phyloP scores from a whole-genome alignment of 2,888 invertebrate species.

The Eupithecia subfuscata region DNA sequence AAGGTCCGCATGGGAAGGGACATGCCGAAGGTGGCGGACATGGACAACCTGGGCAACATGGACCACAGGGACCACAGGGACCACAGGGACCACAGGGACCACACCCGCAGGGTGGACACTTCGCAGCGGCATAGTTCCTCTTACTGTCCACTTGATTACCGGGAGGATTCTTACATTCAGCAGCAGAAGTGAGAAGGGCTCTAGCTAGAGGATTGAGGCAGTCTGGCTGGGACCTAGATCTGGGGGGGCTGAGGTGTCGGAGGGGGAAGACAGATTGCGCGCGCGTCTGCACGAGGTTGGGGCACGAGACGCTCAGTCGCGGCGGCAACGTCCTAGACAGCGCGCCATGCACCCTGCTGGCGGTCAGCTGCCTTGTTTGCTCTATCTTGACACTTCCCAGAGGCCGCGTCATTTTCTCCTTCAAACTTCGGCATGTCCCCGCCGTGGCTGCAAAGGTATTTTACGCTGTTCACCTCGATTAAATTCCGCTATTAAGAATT shows the following conservation, averaged over 20 bases:
- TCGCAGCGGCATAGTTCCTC: neutral
- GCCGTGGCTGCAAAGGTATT: slow-evolving; percentile 72
- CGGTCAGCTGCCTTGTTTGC: slow-evolving; percentile 48
- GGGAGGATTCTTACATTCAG: slow-evolving; percentile 30
- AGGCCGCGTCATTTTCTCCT: slow-evolving; percentile 50
- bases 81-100: neutral
- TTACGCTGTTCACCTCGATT: slow-evolving; percentile 69
- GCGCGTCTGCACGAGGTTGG: slow-evolving; percentile 49
- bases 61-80: neutral
- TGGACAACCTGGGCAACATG: slow-evolving; percentile 1
- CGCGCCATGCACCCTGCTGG: slow-evolving; percentile 40
- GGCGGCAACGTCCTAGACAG: slow-evolving; percentile 40
- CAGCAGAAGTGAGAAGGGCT: slow-evolving; percentile 20
- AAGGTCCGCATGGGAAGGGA: slow-evolving; percentile 56
- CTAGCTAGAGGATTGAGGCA: slow-evolving; percentile 12
- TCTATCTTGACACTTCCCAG: slow-evolving; percentile 52
- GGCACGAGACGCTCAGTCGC: slow-evolving; percentile 61
- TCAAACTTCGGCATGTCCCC: slow-evolving; percentile 58
- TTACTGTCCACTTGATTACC: slow-evolving; percentile 15
- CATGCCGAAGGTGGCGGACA: slow-evolving; percentile 29
- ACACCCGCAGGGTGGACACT: slow-evolving; percentile 2
- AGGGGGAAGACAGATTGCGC: slow-evolving; percentile 35
- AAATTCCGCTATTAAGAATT: slow-evolving; percentile 45
- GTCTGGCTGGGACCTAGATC: slow-evolving; percentile 36
- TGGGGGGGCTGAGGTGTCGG: slow-evolving; percentile 48